Evolutionary conservation across 2,888 invertebrate genomes (phyloP).

Genomic region (Calephelis perditalis): DNA sequence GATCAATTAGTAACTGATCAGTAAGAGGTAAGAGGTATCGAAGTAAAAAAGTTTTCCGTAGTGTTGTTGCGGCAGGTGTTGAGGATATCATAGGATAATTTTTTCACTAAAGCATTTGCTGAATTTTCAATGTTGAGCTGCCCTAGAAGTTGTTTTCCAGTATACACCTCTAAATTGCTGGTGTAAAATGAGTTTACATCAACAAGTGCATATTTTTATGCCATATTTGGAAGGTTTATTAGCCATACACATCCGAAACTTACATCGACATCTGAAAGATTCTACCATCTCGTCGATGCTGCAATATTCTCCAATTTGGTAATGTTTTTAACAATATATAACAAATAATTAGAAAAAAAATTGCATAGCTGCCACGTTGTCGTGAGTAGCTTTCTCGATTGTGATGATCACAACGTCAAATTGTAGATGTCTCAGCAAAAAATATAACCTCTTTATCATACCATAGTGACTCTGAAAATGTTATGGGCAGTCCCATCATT

Average conservation of each 20-base stretch:
- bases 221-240: constrained; percentile 19
- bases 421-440: constrained; percentile 19
- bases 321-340: constrained; percentile 14
- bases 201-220: constrained; percentile 17
- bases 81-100: background rate
- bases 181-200: constrained; percentile 13
- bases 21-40: constrained; percentile 19
- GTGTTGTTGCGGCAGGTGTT: background rate
- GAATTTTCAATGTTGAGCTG: constrained; percentile 9
- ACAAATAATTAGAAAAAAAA: constrained; percentile 21
- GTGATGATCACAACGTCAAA: constrained; percentile 18
- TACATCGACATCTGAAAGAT: constrained; percentile 26
- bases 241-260: constrained; percentile 18
- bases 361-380: constrained; percentile 21
- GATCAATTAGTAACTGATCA: constrained; percentile 18
- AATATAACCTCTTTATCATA: constrained; percentile 18
- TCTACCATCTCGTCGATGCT: constrained; percentile 27
- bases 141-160: constrained; percentile 14
- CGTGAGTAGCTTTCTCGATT: constrained; percentile 11
- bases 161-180: constrained; percentile 16
- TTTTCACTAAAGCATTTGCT: background rate
- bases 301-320: constrained; percentile 19
- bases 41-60: background rate
- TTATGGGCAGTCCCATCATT: constrained; percentile 23
- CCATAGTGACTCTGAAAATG: constrained; percentile 20